These are phyloP conservation scores for Capitella teleta DNA, from an alignment of 1,140 invertebrate genomes.

Conservation along the genomic window DNA sequence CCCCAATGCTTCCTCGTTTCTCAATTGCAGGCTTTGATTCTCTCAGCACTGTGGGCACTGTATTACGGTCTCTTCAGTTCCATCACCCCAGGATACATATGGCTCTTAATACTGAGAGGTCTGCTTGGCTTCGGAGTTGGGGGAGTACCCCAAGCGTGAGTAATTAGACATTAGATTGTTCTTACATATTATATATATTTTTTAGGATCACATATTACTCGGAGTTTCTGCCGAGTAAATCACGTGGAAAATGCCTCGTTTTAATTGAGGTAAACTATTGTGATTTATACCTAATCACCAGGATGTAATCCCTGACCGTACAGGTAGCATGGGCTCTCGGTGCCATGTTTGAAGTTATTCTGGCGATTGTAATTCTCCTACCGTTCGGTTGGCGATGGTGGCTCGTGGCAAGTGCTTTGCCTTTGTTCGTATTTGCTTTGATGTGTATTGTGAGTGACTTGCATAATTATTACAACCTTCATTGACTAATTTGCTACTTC, in stretches of 20 bases:
- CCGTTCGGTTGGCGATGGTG: constrained; percentile 1
- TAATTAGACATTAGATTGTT: too few relatives aligned
- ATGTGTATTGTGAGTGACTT: background rate
- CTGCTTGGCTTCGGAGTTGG: background rate
- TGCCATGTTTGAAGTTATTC: background rate
- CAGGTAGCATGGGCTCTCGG: constrained; percentile 5
- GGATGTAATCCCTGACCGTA: background rate
- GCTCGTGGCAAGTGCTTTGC: background rate
- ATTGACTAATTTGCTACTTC: too few relatives aligned
- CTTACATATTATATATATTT: background rate
- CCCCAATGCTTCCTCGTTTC: background rate
- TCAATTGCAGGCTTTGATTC: background rate
- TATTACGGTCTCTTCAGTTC: constrained; percentile 3
- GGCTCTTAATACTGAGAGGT: constrained; percentile 2
- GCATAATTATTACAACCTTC: too few relatives aligned
- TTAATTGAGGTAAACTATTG: constrained; percentile 1
- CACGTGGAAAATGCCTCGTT: constrained; percentile 1
- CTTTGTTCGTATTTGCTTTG: background rate
- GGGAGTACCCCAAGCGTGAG: constrained; percentile 5
- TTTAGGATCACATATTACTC: constrained; percentile 5
- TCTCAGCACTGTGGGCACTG: background rate
- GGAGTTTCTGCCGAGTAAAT: constrained; percentile 4
- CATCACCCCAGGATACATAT: constrained; percentile 1
- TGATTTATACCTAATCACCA: background rate
- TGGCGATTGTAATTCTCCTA: background rate